A percentile compares a stretch with the other conserved stretches of the same genome.
Evolutionary conservation across 2,888 invertebrate genomes (phyloP).

Genomic region (Conomelus anceps): DNA sequence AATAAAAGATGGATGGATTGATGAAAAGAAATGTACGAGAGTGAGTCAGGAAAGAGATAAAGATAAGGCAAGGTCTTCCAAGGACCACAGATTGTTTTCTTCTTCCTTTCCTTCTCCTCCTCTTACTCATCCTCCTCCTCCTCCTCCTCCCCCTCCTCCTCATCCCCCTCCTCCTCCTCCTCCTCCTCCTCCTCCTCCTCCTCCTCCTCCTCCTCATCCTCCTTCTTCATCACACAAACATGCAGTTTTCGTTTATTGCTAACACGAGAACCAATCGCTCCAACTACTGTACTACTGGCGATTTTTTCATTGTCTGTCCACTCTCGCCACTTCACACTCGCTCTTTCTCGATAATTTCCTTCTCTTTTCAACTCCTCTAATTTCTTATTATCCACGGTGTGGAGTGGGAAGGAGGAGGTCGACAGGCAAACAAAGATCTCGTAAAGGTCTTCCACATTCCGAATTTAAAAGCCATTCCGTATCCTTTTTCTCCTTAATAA

Average conservation of each 20-base stretch:
- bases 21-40: background rate
- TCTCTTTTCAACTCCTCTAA: too few relatives aligned
- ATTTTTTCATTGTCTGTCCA: too few relatives aligned
- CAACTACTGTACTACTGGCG: too few relatives aligned
- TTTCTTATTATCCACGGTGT: background rate
- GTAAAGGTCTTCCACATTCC: slow-evolving; percentile 26
- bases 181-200: background rate
- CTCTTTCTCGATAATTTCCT: too few relatives aligned
- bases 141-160: background rate
- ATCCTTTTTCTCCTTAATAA: background rate
- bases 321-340: too few relatives aligned
- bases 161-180: background rate
- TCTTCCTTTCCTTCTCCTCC: background rate
- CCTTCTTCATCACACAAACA: background rate
- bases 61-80: background rate
- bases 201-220: background rate
- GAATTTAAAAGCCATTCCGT: slow-evolving; percentile 22
- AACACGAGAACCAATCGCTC: too few relatives aligned
- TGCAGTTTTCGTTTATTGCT: too few relatives aligned
- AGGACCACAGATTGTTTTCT: background rate
- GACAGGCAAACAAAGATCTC: background rate
- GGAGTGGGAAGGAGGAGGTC: background rate
- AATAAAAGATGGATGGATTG: background rate
- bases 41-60: background rate
- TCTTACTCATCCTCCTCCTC: background rate